These are phyloP conservation scores for Cyanistes caeruleus DNA, from an alignment of 2,113 vertebrate species.

Conservation along the genomic window DNA sequence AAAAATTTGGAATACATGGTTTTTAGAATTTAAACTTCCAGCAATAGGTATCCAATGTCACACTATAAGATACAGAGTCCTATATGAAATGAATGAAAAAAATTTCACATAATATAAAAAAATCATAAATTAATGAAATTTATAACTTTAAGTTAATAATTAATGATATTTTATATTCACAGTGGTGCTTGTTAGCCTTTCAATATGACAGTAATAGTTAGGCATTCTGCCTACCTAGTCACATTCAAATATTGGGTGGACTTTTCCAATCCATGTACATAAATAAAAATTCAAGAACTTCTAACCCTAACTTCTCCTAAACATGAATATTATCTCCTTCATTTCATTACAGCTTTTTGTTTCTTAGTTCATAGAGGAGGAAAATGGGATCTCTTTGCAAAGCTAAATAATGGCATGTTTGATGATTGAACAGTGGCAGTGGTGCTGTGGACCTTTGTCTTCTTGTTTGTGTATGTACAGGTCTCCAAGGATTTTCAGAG, in stretches of 20 bases:
- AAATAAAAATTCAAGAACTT: background rate
- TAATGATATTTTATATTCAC: background rate
- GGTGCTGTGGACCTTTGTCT: background rate
- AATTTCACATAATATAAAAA: background rate
- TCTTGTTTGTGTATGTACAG: background rate
- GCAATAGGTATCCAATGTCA: background rate
- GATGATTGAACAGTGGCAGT: background rate
- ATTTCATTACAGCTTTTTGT: background rate
- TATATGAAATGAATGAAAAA: background rate
- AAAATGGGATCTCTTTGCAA: background rate
- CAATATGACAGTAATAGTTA: background rate
- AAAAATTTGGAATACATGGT: background rate
- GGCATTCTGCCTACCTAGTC: background rate
- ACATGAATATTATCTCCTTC: background rate
- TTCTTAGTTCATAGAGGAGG: background rate
- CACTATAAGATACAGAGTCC: background rate
- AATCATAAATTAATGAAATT: background rate
- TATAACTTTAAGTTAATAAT: background rate
- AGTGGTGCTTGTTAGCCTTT: background rate
- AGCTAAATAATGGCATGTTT: background rate
- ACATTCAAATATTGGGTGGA: background rate
- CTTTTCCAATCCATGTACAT: background rate
- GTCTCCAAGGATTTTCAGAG: background rate
- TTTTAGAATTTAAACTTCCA: background rate
- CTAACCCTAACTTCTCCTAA: background rate